These are phyloP conservation scores for Mormyrops attenuatus DNA, from an alignment of 2,797 vertebrate genomes.

Conservation along the genomic window DNA sequence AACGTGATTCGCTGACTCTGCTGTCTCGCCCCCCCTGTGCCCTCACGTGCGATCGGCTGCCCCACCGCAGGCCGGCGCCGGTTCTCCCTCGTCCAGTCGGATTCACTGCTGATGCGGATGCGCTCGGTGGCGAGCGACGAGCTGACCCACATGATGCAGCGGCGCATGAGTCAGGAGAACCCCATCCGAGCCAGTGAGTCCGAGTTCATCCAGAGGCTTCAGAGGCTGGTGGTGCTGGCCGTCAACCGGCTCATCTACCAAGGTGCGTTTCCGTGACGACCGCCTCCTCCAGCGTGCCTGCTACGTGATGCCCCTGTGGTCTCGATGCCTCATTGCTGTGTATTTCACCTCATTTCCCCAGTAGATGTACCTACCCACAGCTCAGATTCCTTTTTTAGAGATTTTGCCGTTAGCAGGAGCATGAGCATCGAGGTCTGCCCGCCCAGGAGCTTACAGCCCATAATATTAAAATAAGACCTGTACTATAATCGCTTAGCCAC, in stretches of 20 bases:
- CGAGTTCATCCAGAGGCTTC: constrained; percentile 84
- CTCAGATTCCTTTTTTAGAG: not conserved
- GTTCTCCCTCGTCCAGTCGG: constrained; percentile 78
- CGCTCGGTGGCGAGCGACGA: constrained; percentile 89
- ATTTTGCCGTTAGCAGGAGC: not conserved
- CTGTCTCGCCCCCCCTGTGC: not conserved
- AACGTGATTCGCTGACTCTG: not conserved
- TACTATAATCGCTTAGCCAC: not conserved
- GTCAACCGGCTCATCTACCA: constrained; percentile 91
- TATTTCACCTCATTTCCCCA: not conserved
- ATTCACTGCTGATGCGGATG: constrained; percentile 86
- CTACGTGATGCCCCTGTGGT: not conserved
- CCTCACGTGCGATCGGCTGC: not conserved
- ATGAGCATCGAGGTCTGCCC: not conserved
- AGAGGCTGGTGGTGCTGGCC: constrained; percentile 81
- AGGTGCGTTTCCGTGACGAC: constrained; percentile 53
- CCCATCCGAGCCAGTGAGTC: constrained; percentile 80
- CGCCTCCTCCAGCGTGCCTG: not conserved
- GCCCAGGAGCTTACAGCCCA: not conserved
- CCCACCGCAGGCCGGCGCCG: constrained; percentile 66
- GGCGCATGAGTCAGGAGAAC: constrained; percentile 92
- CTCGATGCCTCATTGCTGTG: not conserved
- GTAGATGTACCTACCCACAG: not conserved
- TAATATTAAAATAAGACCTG: not conserved
- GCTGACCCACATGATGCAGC: constrained; percentile 88